Evolutionary conservation across 2,797 vertebrate species (phyloP), one percentile per base, ranked within the genome.

Genomic region (Darevskia mixta): DNA sequence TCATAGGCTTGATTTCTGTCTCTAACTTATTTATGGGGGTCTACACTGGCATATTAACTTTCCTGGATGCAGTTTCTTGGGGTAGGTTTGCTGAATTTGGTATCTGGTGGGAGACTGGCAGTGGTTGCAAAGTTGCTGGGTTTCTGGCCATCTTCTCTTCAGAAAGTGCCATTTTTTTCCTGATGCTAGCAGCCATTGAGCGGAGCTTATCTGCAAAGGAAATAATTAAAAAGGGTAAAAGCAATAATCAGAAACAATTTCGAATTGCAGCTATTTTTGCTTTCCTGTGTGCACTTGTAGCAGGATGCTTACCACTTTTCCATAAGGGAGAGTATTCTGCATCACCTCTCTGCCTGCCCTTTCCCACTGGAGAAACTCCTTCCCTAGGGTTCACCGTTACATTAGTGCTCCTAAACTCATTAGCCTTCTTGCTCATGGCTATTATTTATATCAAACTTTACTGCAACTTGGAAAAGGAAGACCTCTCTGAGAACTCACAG

Each of bases 81-180:
- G 98, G 99, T 91, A 97, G 97, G 79, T 99, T 99, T 58, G 98
- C 98, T 0, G 97, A 98, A 88, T 99, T 98, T 41, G 99, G 99
- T 2, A 97, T 99, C 88, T 98, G 98, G 98, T 99, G 99, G 99
- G 99, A 99, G 96, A 98, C 97, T 18, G 98, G 99, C 73, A 97
- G 95, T 0, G 98, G 98, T 69, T 99, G 99, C 94, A 97, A 97
- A 96, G 92, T 97, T 38, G 97, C 98, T 2, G 98, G 98, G 55
- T 98, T 98, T 88, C 97, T 99, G 45, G 99, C 98, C 0, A 97
- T 99, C 83, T 99, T 99, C 93, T 99, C 99, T 0, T 98, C 98
- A 0, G 98, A 99, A 96, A 99, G 98, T 95, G 98, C 98, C 6
- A 97, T 99, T 64, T 95, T 99, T 93, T 95, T 99, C 78, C 95